Evolutionary conservation across 2,113 vertebrate species (phyloP), one percentile per base, ranked within the genome.

Genomic region (Paralichthys olivaceus): DNA sequence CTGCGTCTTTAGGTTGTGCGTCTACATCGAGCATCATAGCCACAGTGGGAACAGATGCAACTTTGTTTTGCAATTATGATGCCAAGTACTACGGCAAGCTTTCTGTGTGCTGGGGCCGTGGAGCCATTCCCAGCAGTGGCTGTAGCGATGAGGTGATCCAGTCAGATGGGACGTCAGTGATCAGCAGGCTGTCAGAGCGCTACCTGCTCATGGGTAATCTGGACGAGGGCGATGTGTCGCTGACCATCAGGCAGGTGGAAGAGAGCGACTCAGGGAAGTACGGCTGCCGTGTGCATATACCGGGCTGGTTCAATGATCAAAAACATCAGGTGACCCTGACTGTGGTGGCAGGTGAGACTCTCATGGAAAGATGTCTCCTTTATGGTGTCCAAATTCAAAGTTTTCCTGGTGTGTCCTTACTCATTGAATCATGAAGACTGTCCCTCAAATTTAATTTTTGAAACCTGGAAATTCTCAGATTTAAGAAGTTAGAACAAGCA

Each of bases 261-360:
- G 83, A 91, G 65, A 61, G 57, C 0, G 93, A 94, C 85, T 78
- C 90, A 0, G 93, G 93, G 29, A 68, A 1, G 1, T 94, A 93
- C 0, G 92, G 93, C 65, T 94, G 93, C 51, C 90, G 93, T 8
- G 91, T 93, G 83, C 81, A 91, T 0, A 84, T 94, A 77, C 92
- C 91, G 0, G 93, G 93, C 75, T 90, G 79, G 90, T 94, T 94
- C 79, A 94, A 94, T 53, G 93, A 94, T 28, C 77, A 75, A 34
- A 94, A 93, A 84, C 75, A 73, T 20, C 53, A 92, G 8, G 0
- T 93, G 11, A 81, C 19, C 29, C 85, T 96, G 55, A 79, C n/a
- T 0, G 81, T 96, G 20, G 40, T 11, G 25, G 74, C 92, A 86
- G 90, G 93, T 94, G 74, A 87, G 86, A 58, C 13, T 13, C n/a